Base-by-base conservation (phyloP, 2,797 vertebrate genomes). In the Acomys russatus region DNA sequence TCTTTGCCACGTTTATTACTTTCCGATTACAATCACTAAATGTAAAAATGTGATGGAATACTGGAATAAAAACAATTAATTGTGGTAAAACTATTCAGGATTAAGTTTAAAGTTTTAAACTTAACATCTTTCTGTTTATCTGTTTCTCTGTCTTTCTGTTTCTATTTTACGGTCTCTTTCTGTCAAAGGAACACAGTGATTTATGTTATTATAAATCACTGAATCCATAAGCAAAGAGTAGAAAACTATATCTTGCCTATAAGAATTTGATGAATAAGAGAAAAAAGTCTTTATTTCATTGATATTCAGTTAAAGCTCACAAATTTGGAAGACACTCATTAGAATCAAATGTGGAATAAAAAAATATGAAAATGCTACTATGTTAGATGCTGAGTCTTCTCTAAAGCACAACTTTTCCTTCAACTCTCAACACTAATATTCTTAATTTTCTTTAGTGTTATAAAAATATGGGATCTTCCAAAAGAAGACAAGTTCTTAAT, bases 1-100 rank as follows among this genome's bases (percentile, higher is more conserved):
- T 1, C 2, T 5, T 25, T 23, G 66, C 4, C 4, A 56, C 14
- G 6, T 56, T 68, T 96, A 97, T 97, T 97, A 97, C 96, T 96
- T 97, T 95, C 97, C 98, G 94, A 97, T 98, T 98, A 9, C 96
- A 98, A 98, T 98, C 98, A 98, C 98, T 98, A 84, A 97, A 94
- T 97, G 97, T 98, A 98, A 98, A 97, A 90, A 95, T 95, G 95
- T 98, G 98, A 98, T 97, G 98, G 98, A 97, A 95, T 97, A 97
- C 98, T 97, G 96, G 98, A 96, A 94, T 97, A 98, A 97, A 98
- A 97, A 96, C 98, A 88, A 96, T 97, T 96, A 97, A 92, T 97
- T 96, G 97, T 98, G 98, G 98, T 98, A 22, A 49, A 59, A 49
- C 33, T 22, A 33, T 30, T 66, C 28, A 33, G 9, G 28, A 49